These are phyloP conservation scores for Channallabes apus DNA, from an alignment of 2,797 vertebrate genomes.

Conservation along the genomic window DNA sequence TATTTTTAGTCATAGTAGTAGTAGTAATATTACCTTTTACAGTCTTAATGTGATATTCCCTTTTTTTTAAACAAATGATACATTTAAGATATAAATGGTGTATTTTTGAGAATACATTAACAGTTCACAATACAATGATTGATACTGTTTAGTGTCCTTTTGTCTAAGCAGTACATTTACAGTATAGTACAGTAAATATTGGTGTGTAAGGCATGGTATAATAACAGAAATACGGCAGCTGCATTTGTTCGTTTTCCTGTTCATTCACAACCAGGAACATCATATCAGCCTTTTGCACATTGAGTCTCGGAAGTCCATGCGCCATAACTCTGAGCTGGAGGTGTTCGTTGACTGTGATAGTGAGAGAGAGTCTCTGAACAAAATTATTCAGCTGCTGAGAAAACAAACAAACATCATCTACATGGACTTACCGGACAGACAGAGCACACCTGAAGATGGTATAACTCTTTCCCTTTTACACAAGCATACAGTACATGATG, in stretches of 20 bases:
- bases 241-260: neutral
- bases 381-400: slow-evolving; percentile 88
- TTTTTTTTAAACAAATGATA: neutral
- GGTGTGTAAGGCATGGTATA: neutral
- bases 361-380: slow-evolving; percentile 87
- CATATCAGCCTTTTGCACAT: slow-evolving; percentile 94
- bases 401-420: slow-evolving; percentile 84
- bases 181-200: neutral
- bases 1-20: neutral
- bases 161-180: neutral
- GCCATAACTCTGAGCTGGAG: slow-evolving; percentile 94
- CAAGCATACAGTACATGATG: neutral
- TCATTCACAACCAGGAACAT: slow-evolving; percentile 80
- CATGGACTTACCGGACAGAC: slow-evolving; percentile 82
- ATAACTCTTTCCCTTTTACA: neutral
- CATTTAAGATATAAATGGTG: neutral
- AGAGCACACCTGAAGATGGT: slow-evolving; percentile 79
- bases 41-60: neutral
- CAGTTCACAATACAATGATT: neutral
- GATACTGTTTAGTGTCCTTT: neutral
- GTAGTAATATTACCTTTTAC: neutral
- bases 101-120: neutral
- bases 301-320: slow-evolving; percentile 91
- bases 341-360: slow-evolving; percentile 96
- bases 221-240: neutral